These are phyloP conservation scores for Nemotelus nigrinus DNA, from an alignment of 2,888 invertebrate species.

Conservation along the genomic window DNA sequence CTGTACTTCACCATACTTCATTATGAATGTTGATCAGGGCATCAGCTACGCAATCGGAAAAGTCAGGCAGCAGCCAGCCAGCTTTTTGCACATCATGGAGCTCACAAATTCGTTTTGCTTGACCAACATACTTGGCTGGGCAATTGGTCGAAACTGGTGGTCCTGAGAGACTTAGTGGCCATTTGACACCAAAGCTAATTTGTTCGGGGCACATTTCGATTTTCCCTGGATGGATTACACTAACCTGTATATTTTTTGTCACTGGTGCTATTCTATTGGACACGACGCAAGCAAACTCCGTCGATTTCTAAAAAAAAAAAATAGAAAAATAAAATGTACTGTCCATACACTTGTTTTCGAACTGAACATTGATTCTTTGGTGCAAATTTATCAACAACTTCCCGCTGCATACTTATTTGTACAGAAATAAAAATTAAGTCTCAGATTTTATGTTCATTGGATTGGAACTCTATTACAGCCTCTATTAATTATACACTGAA, in stretches of 20 bases:
- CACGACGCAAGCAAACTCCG: conserved; percentile 80
- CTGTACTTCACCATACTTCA: conserved; percentile 65
- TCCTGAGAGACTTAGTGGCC: conserved; percentile 79
- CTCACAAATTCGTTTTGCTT: conserved; percentile 69
- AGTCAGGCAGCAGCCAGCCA: conserved; percentile 80
- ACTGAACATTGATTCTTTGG: too few species aligned
- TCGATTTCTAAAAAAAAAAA: conserved; percentile 72
- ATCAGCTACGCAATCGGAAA: conserved; percentile 77
- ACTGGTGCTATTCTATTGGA: conserved; percentile 67
- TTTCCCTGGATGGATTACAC: conserved; percentile 71
- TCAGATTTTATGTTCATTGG: too few species aligned
- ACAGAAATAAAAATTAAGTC: too few species aligned
- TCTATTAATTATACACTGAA: too few species aligned
- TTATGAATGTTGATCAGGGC: conserved; percentile 72
- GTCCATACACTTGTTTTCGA: too few species aligned
- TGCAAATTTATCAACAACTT: too few species aligned
- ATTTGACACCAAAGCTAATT: conserved; percentile 69
- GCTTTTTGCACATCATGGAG: conserved; percentile 72
- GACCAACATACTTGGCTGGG: conserved; percentile 69
- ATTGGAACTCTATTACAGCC: too few species aligned
- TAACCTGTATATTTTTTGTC: conserved; percentile 73
- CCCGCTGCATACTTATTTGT: too few species aligned
- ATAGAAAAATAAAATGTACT: background rate
- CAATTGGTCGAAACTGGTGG: conserved; percentile 74
- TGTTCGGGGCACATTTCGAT: conserved; percentile 70